Evolutionary conservation across 2,797 vertebrate species (phyloP), one percentile per base, ranked within the genome.

Genomic region (Dipus sagitta): DNA sequence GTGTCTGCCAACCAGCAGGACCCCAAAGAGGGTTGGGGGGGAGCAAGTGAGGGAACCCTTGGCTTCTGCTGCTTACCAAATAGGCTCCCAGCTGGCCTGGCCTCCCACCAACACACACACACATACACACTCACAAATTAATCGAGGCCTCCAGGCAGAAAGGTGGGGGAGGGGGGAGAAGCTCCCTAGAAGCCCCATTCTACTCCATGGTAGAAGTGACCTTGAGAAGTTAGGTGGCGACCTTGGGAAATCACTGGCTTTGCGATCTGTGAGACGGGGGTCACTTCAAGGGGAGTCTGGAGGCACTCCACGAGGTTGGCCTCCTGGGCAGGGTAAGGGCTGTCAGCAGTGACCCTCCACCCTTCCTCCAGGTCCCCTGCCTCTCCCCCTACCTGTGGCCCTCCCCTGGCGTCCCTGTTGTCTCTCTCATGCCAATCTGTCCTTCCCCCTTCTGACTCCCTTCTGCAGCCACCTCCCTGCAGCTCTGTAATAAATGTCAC

Each of bases 81-180:
- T 24, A 42, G 54, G 10, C 7, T 6, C 75, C 34, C 20, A 8
- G 3, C 0, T 0, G 5, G 72, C 67, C 54, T 4, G n/a, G 34
- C 65, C 42, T 23, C 76, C 60, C 21, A 71, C 42, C 34, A 74
- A 58, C 24, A 68, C n/a, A 58, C 54, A 58, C 54, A 58, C 54
- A 38, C 54, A 58, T 12, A 58, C 54, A 58, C 54, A 58, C 54
- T 15, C 54, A 42, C 54, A 60, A 26, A 20, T 12, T 32, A 62
- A 60, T 6, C 60, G 64, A 5, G 38, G 17, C 24, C 58, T 85
- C 81, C 60, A 18, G 30, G 13, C 47, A 28, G 20, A 82, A 68
- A 65, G 67, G 64, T 38, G 38, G 3, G 38, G 3, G 38, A 3
- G 38, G 4, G 26, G 28, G 54, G 4, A 47, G 52, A 24, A 30